phyloP scores from a whole-genome alignment of 2,113 vertebrate genomes.

The Arothron firmamentum region DNA sequence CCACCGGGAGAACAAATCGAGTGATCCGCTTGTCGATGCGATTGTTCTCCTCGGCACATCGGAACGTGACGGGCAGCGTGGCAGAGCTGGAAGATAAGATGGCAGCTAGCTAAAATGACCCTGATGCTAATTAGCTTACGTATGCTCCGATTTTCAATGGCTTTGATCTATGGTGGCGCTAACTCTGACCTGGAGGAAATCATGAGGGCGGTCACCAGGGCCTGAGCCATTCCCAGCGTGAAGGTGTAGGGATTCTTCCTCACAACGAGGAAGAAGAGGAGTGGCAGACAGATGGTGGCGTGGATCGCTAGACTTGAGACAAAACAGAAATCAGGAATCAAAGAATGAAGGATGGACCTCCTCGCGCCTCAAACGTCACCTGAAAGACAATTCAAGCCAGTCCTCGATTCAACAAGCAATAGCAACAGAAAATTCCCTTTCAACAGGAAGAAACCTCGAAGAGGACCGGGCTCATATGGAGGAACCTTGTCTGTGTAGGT shows the following conservation, averaged over 20 bases:
- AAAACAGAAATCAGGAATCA: not conserved
- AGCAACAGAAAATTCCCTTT: no score
- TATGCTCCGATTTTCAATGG: not conserved
- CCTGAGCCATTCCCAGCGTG: conserved; percentile 92
- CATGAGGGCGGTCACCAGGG: conserved; percentile 84
- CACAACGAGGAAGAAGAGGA: conserved; percentile 89
- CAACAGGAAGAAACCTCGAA: no score
- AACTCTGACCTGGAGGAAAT: conserved; percentile 54
- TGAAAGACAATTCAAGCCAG: no score
- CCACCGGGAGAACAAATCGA: conserved; percentile 92
- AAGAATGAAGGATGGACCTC: no score
- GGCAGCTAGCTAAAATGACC: not conserved
- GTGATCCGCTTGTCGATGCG: conserved; percentile 92
- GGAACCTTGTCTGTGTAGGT: no score
- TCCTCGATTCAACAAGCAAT: no score
- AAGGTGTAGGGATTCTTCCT: conserved; percentile 93
- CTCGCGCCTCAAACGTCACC: no score
- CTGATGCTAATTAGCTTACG: no score
- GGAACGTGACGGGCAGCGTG: conserved; percentile 95
- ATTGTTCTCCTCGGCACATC: conserved; percentile 94
- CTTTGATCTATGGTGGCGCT: not conserved
- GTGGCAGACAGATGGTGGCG: conserved; percentile 81
- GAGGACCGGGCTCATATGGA: no score
- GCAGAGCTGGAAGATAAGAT: conserved; percentile 80
- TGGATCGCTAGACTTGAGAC: conserved; percentile 88